Evolutionary conservation across 2,888 invertebrate genomes (phyloP), one percentile per base, ranked within the genome.

Genomic region (Bombylius major): DNA sequence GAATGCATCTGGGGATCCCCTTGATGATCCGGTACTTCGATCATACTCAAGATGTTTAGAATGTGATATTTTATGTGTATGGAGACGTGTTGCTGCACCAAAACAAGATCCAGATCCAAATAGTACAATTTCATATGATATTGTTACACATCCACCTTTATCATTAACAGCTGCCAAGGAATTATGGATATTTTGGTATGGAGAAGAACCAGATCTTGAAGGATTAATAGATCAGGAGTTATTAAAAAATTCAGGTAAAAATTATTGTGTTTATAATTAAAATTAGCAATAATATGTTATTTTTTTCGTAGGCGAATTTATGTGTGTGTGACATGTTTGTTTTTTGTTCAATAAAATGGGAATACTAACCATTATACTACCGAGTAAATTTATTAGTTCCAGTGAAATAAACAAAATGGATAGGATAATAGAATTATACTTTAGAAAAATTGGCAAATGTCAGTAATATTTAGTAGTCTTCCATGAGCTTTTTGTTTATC

Each of bases 101-200:
- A 74, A 71, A 65, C 72, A 73, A 77, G 81, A 75, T 65, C 69
- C 69, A 60, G 72, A 73, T 69, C 71, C 75, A 59, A 62, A 62
- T 59, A 71, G 69, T 76, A 68, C 77, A 76, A 70, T 80, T 79
- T 66, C 67, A 61, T 73, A 67, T 65, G 73, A 72, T 62, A 70
- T 70, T 60, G 69, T 78, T 78, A 71, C 73, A 70, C 83, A 83
- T 69, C 87, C 86, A 70, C 88, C 89, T 63, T 82, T 90, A 67
- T 87, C 88, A 66, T 80, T 90, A 66, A 83, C 86, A 71, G 87
- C 89, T 69, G 86, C 90, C 75, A 98, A 97, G 79, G 98, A 99
- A 76, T 82, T 99, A 60, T 99, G 98, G 98, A 90, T 99, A 75
- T 99, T 99, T 80, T 99, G 98, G 98, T 99, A 98, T 78, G 96